Evolutionary conservation across 2,113 vertebrate genomes (phyloP).

Genomic region (Zapus hudsonius): DNA sequence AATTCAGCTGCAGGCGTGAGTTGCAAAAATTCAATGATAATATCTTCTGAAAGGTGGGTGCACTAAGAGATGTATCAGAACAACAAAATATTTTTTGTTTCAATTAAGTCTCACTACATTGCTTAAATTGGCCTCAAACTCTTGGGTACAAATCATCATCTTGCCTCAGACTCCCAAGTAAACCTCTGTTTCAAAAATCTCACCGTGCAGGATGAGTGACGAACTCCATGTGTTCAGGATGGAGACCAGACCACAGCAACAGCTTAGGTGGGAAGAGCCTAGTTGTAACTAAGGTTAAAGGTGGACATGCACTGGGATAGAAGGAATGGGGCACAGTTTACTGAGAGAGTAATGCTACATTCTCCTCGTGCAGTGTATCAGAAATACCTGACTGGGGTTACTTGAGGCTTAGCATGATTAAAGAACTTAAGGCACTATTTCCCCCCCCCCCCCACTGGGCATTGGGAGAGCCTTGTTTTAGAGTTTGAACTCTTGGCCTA

Average conservation of each 20-base stretch:
- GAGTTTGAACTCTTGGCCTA: not conserved
- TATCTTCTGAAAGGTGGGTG: not conserved
- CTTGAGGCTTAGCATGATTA: not conserved
- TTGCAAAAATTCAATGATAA: conserved; percentile 25
- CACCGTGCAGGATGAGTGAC: not conserved
- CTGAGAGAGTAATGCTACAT: not conserved
- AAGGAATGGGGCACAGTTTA: not conserved
- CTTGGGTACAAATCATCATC: not conserved
- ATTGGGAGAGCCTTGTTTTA: not conserved
- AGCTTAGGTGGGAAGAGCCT: not conserved
- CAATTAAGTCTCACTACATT: not conserved
- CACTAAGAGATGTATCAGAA: not conserved
- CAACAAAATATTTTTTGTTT: not conserved
- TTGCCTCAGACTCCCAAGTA: not conserved
- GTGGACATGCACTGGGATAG: no score
- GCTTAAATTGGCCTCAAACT: not conserved
- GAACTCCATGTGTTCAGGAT: not conserved
- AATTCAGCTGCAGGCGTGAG: not conserved
- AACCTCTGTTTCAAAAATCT: conserved; percentile 22
- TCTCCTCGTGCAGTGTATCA: not conserved
- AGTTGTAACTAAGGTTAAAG: not conserved
- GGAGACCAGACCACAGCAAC: not conserved
- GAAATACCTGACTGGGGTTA: not conserved
- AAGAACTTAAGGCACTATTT: not conserved
- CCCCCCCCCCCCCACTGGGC: no score